Conservation (phyloP, 2,113 vertebrate species). For the Lophura nycthemera region DNA sequence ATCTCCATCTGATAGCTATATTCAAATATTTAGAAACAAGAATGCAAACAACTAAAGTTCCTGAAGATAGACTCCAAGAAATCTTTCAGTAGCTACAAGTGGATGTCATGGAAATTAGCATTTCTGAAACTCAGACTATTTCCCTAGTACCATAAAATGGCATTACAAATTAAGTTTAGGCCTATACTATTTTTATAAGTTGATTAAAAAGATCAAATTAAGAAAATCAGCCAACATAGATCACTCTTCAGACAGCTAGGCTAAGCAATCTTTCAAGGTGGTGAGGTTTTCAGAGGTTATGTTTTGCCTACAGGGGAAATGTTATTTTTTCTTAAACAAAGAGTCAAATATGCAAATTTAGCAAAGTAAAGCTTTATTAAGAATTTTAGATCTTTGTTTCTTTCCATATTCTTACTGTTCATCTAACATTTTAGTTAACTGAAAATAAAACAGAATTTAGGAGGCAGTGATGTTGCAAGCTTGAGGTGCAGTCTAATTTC, state of each 20-base stretch:
- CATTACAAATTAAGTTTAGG: background rate
- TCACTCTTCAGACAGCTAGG: background rate
- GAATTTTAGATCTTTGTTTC: background rate
- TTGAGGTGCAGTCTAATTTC: conserved; percentile 54
- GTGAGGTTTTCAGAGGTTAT: background rate
- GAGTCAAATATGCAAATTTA: background rate
- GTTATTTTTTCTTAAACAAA: background rate
- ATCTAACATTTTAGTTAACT: background rate
- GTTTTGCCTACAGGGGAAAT: background rate
- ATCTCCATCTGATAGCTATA: conserved; percentile 19
- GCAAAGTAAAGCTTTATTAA: background rate
- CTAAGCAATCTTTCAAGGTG: background rate
- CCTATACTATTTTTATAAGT: background rate
- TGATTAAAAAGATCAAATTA: background rate
- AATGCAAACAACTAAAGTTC: background rate
- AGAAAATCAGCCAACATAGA: background rate
- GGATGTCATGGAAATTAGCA: background rate
- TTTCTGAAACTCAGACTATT: background rate
- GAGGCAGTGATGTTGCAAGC: conserved; percentile 20
- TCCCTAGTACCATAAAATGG: accelerated
- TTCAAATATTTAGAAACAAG: background rate
- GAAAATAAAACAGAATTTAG: conserved; percentile 41
- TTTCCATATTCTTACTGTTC: background rate
- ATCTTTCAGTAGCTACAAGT: background rate
- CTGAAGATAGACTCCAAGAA: background rate